Base-by-base conservation (phyloP, 2,113 vertebrate species). In the Erythrocercus mccallii region DNA sequence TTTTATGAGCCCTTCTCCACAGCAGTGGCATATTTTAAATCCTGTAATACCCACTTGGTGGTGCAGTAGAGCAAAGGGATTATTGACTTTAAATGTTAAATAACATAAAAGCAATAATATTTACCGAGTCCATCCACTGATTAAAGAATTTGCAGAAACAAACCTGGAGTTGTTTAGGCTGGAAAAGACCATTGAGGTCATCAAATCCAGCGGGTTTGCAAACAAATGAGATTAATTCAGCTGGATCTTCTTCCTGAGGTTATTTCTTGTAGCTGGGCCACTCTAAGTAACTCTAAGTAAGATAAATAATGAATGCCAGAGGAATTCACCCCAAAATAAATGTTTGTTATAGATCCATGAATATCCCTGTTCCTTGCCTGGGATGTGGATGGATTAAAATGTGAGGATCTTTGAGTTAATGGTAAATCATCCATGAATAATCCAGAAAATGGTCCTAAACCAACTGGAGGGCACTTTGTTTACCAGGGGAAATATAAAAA, bases 311-410 rank as follows among this genome's bases (percentile, higher is more conserved):
- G 17, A 53, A 44, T 22, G 54, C 28, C 19, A 48, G 44, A 31
- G n/a, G 35, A 37, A 40, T 70, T 58, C 22, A 21, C 35, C 33
- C 56, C 12, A 2, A 71, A 81, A 66, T 2, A 18, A 15, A 21
- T 10, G 25, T 2, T 2, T 15, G 4, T 31, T 25, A 10, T 4
- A 25, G 33, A 42, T 9, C 4, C 1, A 1, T 28, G 40, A 20
- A 4, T 20, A 12, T 19, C 62, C 28, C 48, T 5, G 10, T 23
- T 42, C 53, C 48, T 30, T 38, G 35, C 57, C 30, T 40, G 62
- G 22, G 10, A 14, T 9, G 48, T 0, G 50, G 30, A 10, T 3
- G 17, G 50, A 30, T 69, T 73, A 15, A 40, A 48, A 18, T 0
- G 12, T 25, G 77, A 84, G 44, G 15, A 31, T n/a, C 35, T 66